Base-by-base conservation (phyloP, 2,797 vertebrate genomes). In the Cetoscarus ocellatus region DNA sequence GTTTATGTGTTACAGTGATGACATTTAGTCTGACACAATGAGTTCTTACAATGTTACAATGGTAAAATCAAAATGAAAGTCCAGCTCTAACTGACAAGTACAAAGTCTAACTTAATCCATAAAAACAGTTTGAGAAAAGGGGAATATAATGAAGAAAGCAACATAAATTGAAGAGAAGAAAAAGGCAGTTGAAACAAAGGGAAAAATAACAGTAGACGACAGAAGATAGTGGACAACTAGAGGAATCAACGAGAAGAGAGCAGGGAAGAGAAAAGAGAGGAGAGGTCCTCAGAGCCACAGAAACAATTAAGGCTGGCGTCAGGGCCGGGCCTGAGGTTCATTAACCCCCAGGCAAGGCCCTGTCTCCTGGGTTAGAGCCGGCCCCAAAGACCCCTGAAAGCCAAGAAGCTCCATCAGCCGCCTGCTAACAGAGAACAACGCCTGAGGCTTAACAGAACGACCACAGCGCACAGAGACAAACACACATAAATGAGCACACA, bases 271-370 rank as follows among this genome's bases (percentile, higher is more conserved):
- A 18, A 8, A 6, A 10, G 6, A 34, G 11, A 51, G 50, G 19
- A 51, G 54, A 64, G 43, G 48, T 58, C 60, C 45, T 43, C 54
- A 80, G 59, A 70, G 58, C 58, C 55, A 54, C 59, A 69, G 58
- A 83, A 67, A 78, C 77, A 73, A 73, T 81, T 71, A 74, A 53
- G 61, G 72, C 61, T 57, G 75, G 68, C 78, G 56, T 71, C 45
- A 66, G 81, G 73, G 73, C 85, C 79, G 78, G 60, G 73, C 68
- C 68, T 27, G 66, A 69, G 69, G 75, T 87, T 86, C 83, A 88
- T 89, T 88, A 90, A 82, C 67, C 83, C 75, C 57, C 63, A 80
- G 80, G 79, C 68, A 83, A 77, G 72, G 66, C 79, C 43, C 51
- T 45, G 62, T 77, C 73, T 82, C 73, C 61, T 73, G 73, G 76